Evolutionary conservation across 2,113 vertebrate genomes (phyloP), one percentile per base, ranked within the genome.

Genomic region (Chloropsis hardwickii): DNA sequence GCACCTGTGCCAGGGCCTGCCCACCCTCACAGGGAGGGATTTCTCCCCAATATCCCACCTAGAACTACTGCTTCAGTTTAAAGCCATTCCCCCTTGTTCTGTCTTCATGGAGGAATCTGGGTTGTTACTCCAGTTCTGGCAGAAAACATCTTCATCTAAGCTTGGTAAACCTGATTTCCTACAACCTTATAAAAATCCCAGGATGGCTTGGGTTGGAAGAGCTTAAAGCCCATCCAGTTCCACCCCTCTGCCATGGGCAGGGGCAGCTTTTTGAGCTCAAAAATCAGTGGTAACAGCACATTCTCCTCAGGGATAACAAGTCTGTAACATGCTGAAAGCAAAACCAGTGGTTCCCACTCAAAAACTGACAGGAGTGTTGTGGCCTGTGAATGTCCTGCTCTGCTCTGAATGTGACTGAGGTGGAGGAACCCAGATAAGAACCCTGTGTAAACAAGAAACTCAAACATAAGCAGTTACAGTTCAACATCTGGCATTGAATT

Each of bases 401-500:
- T 27, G 21, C 5, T 60, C 79, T 5, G 37, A 79, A 37, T 0
- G 40, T 17, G 18, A 28, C 73, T 54, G 56, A 67, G 33, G 16
- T 10, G 11, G 11, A 50, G n/a, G 25, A 73, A 37, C 31, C 60
- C 7, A 3, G 28, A 48, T 6, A 40, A 80, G 92, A 42, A 33
- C 16, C 5, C 58, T 5, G 9, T 14, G 28, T 23, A 64, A 90
- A 37, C 17, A 39, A 9, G 51, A 84, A 95, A 20, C 23, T 28
- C 35, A 51, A 9, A 67, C 45, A 15, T 6, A 39, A 85, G 16
- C 0, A 56, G 54, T 37, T 53, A 3, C 1, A 35, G 13, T 12
- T 85, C 57, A 85, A 5, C 0, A 0, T 2, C 58, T 29, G 39
- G 31, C 29, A 65, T 3, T 47, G 54, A 39, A 54, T 58, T 83